phyloP scores from a whole-genome alignment of 2,888 invertebrate genomes.

The Agrotis puta region DNA sequence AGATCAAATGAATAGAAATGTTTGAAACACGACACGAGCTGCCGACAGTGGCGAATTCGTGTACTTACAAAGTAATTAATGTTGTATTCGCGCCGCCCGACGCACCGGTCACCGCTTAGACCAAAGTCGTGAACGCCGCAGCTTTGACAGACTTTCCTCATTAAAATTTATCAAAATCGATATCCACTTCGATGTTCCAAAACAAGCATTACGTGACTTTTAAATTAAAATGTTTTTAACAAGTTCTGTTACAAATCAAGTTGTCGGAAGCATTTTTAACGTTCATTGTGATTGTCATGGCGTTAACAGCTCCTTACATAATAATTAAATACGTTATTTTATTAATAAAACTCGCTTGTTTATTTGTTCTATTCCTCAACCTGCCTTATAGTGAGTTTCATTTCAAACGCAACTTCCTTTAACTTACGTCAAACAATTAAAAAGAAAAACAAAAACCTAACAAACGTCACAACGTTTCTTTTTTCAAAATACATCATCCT shows the following conservation, averaged over 20 bases:
- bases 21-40: too few relatives aligned
- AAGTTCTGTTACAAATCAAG: conserved; percentile 28
- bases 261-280: conserved; percentile 8
- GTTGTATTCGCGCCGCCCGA: too few relatives aligned
- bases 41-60: too few relatives aligned
- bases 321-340: conserved; percentile 28
- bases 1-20: too few relatives aligned
- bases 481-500: conserved; percentile 35
- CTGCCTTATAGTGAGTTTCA: conserved; percentile 13
- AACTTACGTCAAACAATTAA: conserved; percentile 11
- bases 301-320: conserved; percentile 8
- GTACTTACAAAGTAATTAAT: too few relatives aligned
- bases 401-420: conserved; percentile 26
- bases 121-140: not conserved
- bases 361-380: conserved; percentile 34
- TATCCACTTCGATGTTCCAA: conserved; percentile 38
- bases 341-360: conserved; percentile 35
- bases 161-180: conserved; percentile 25
- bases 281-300: conserved; percentile 31
- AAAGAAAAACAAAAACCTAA: conserved; percentile 41
- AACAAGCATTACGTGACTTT: conserved; percentile 20
- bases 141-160: not conserved
- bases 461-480: conserved; percentile 30
- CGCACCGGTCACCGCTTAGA: too few relatives aligned
- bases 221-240: conserved; percentile 1